phyloP scores from a whole-genome alignment of 2,888 invertebrate genomes.

The Gastracanthus pulcherrimus region DNA sequence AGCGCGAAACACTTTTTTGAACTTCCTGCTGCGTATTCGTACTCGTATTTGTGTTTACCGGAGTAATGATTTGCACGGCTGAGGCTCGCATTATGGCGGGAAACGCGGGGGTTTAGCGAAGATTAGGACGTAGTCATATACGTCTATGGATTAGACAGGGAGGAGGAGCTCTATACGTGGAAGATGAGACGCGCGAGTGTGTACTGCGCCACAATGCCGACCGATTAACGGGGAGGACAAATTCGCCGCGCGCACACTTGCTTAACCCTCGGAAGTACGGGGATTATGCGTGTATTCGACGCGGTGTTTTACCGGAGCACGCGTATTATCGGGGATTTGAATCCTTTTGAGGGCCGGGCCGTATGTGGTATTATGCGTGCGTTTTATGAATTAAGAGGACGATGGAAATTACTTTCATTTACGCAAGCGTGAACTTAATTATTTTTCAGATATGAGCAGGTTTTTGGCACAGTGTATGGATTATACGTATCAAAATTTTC shows the following conservation, averaged over 20 bases:
- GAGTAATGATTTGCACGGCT: background rate
- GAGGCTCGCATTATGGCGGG: constrained; percentile 22
- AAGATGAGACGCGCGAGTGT: constrained; percentile 10
- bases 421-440: no score
- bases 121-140: constrained; percentile 32
- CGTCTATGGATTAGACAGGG: constrained; percentile 34
- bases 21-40: background rate
- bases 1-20: no score
- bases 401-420: background rate
- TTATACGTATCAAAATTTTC: no score
- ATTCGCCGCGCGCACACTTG: background rate
- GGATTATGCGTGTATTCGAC: constrained; percentile 16
- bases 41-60: background rate
- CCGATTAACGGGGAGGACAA: constrained; percentile 36
- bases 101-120: background rate
- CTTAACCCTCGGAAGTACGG: constrained; percentile 28
- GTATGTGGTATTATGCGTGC: no score
- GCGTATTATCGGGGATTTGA: constrained; percentile 13
- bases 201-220: constrained; percentile 33
- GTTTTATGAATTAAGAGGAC: background rate
- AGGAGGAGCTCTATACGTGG: background rate
- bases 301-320: constrained; percentile 11
- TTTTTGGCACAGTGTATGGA: background rate
- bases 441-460: background rate
- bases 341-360: no score